Evolutionary conservation across 2,888 invertebrate species (phyloP), one percentile per base, ranked within the genome.

Genomic region (Gastrophysa polygoni): DNA sequence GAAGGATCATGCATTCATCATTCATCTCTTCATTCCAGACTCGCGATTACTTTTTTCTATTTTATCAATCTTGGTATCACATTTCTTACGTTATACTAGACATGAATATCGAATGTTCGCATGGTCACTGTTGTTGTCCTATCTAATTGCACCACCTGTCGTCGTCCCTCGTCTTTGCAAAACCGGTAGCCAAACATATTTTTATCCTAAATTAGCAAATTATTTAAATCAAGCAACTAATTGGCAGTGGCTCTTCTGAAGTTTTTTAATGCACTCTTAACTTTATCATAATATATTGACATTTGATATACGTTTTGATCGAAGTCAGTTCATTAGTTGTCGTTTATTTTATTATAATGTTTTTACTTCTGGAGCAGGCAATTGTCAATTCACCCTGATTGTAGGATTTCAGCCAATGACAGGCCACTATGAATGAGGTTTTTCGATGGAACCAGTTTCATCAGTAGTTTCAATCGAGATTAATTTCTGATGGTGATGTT

Each of bases 161-260:
- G 43, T 43, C 20, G 18, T 18, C 28, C 43, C 28, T 54, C 10
- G 43, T 70, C 67, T 68, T 70, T 38, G 38, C 38, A 43, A 71
- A 71, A 71, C 72, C 68, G 69, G 71, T 73, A 71, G 72, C 70
- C 50, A 67, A 66, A 64, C 65, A 64, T 63, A 64, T 64, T 64
- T 69, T 63, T 58, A 59, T 59, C 57, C 58, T 50, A 68, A 71
- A 71, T 71, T 70, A 67, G 67, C 67, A 66, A 71, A 70, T 71
- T 71, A 73, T 71, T 73, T 60, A 71, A 73, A 73, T 71, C 47
- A 69, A 52, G 46, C 59, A 55, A 61, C 69, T 69, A 72, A 72
- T 72, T 72, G 69, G 67, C 55, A 28, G n/a, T 49, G 49, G 48
- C 49, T 59, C 57, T 28, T 28, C 48, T 51, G 51, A 38, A 58